phyloP scores from a whole-genome alignment of 2,888 invertebrate species.

The Caradrina kadenii region DNA sequence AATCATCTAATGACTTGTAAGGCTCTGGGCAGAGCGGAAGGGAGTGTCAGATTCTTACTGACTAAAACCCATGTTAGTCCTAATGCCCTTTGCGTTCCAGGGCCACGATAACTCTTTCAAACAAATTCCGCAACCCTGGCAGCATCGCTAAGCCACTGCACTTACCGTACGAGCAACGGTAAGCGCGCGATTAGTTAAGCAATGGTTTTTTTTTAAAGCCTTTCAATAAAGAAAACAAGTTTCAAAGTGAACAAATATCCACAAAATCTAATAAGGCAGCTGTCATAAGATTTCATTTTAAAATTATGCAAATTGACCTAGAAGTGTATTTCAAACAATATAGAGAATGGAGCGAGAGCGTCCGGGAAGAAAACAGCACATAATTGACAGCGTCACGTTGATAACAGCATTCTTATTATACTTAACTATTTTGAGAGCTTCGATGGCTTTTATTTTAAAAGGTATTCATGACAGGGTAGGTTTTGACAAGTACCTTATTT shows the following conservation, averaged over 20 bases:
- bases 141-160: too few relatives aligned
- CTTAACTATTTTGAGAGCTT: conserved; percentile 17
- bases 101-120: too few relatives aligned
- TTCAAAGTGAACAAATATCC: background rate
- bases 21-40: too few relatives aligned
- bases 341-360: conserved; percentile 49
- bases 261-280: background rate
- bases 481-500: background rate
- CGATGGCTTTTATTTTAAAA: conserved; percentile 3
- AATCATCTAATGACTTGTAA: too few relatives aligned
- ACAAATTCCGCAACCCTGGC: too few relatives aligned
- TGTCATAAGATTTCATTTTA: conserved; percentile 11
- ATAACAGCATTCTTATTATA: conserved; percentile 66
- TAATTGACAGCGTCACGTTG: conserved; percentile 74
- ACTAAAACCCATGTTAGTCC: too few relatives aligned
- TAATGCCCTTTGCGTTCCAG: too few relatives aligned
- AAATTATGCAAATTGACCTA: conserved; percentile 26
- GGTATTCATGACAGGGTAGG: background rate
- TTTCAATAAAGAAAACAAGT: background rate
- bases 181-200: too few relatives aligned
- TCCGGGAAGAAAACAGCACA: conserved; percentile 65
- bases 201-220: too few relatives aligned
- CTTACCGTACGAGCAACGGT: too few relatives aligned
- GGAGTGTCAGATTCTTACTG: too few relatives aligned
- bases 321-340: conserved; percentile 57